Base-by-base conservation (phyloP, 2,888 invertebrate genomes). In the Uloborus plumipes region DNA sequence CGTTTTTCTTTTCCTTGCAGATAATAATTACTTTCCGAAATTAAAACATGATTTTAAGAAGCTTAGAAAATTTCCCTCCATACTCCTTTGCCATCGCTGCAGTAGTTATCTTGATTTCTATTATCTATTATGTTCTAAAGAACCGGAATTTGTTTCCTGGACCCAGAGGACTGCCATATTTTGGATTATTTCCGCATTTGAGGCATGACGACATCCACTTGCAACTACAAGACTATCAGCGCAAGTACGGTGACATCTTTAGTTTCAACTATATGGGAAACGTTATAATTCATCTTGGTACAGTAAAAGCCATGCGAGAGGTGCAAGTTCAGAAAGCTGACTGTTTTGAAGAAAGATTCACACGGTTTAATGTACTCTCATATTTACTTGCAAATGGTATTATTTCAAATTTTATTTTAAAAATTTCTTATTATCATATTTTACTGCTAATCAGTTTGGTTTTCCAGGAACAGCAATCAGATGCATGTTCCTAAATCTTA, bases 331-430 rank as follows among this genome's bases (percentile, higher is more conserved):
- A 51, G 11, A 66, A 51, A 26, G 50, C 51, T 22, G 66, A 66
- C 15, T 66, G 16, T 26, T 66, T 66, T 51, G n/a, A 20, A 26
- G 66, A 51, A 2, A 50, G 66, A 39, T 66, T 51, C 66, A 22
- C 11, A 4, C 22, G 14, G 22, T 66, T 51, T 51, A 66, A 9
- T 9, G 20, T 50, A 11, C 66, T 66, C 22, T 51, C 51, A 26
- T 16, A 50, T 15, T 11, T 50, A 1, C 26, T 66, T 15, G 51
- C 26, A 22, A 26, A 66, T 11, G 66, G n/a, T 66, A 66, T 20
- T 47, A 39, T 39, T 39, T 39, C 9, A 6, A 39, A 6, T 9
- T 39, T 6, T 9, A 11, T 39, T 39, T 39, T 6, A 39, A 39
- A 39, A 1, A 7, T 39, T 39, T 7, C 39, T 39, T 7, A 39